phyloP scores from a whole-genome alignment of 2,113 vertebrate species.

The Chaetodon trifascialis region DNA sequence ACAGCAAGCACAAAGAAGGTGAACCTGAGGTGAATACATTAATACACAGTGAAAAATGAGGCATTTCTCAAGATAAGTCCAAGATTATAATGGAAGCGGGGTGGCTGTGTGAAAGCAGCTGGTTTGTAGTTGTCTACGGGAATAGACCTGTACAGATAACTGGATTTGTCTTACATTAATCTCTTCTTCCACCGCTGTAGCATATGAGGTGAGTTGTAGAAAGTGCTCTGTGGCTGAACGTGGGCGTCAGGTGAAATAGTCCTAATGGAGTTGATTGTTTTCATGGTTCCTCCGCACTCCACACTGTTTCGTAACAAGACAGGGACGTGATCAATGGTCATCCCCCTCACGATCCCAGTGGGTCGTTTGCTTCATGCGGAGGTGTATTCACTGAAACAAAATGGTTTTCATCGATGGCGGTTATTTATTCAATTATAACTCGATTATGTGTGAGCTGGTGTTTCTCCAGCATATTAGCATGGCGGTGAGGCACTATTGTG shows the following conservation, averaged over 20 bases:
- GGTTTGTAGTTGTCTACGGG: neutral
- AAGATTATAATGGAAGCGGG: conserved; percentile 50
- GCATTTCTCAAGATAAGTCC: conserved; percentile 41
- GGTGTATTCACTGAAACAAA: conserved; percentile 39
- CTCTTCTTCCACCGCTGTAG: conserved; percentile 33
- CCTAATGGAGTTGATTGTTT: conserved; percentile 41
- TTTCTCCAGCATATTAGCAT: conserved; percentile 51
- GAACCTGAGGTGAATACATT: neutral
- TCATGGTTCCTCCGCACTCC: neutral
- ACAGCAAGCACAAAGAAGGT: conserved; percentile 15
- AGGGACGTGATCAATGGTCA: conserved; percentile 28
- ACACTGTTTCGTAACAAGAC: conserved; percentile 24
- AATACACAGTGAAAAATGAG: conserved; percentile 2
- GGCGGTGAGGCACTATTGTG: conserved; percentile 46
- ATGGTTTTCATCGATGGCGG: conserved; percentile 39
- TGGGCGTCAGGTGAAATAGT: conserved; percentile 30
- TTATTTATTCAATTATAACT: conserved; percentile 67
- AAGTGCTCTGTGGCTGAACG: conserved; percentile 16
- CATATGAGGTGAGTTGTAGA: conserved; percentile 21
- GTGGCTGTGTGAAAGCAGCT: conserved; percentile 32
- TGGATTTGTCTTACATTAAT: conserved; percentile 51
- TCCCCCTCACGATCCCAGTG: neutral
- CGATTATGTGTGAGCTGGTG: conserved; percentile 41
- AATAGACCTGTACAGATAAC: conserved; percentile 33
- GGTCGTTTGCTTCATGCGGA: neutral